Percentiles rank a stretch among this genome's conserved stretches.
Conservation (phyloP, 2,888 invertebrate genomes). For the Autographa gamma region DNA sequence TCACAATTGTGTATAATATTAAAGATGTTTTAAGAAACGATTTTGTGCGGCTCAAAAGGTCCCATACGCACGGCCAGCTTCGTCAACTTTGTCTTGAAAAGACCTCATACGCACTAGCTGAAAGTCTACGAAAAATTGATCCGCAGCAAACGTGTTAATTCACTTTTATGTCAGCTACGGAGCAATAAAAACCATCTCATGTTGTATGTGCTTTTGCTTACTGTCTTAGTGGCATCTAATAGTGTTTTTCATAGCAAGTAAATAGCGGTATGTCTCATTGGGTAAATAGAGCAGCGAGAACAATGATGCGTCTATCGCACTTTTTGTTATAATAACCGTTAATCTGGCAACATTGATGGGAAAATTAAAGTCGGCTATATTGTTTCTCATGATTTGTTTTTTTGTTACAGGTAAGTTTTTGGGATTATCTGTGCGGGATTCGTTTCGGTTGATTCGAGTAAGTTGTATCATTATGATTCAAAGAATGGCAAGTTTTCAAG, state of each 20-base stretch:
- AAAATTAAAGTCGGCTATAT: constrained; percentile 61
- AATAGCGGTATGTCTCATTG: constrained; percentile 74
- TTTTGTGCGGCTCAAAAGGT: no score
- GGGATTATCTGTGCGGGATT: constrained; percentile 32
- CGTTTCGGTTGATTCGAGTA: constrained; percentile 17
- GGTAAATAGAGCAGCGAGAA: constrained; percentile 84
- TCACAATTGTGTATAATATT: no score
- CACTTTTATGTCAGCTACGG: not conserved
- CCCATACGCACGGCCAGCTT: no score
- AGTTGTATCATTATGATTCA: constrained; percentile 25
- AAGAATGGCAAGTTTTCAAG: no score
- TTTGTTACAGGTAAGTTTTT: constrained; percentile 68
- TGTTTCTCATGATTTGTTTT: constrained; percentile 49
- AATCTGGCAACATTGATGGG: constrained; percentile 69
- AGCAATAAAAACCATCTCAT: constrained; percentile 14
- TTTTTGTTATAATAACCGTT: constrained; percentile 73
- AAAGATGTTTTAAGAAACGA: no score
- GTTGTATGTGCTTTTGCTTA: constrained; percentile 15
- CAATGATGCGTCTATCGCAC: constrained; percentile 77
- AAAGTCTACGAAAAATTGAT: no score
- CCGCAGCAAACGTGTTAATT: no score
- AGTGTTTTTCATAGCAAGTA: constrained; percentile 45
- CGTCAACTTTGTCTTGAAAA: no score
- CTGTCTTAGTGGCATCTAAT: constrained; percentile 44
- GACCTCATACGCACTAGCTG: no score